phyloP scores from a whole-genome alignment of 2,113 vertebrate genomes.

The Rhadina sibilatrix region DNA sequence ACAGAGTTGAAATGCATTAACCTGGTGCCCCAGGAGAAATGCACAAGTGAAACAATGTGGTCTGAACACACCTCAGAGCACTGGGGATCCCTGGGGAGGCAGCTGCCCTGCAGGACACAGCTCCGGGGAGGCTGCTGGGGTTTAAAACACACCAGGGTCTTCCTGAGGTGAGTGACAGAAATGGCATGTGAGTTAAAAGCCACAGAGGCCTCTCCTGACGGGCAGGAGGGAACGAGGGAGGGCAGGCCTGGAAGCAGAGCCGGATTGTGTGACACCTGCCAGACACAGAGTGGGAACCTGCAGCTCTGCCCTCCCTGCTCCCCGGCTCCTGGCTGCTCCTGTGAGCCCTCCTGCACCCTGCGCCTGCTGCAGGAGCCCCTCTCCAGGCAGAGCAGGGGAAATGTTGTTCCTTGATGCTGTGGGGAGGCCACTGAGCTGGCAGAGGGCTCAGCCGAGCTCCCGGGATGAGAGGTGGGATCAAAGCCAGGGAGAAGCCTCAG shows the following conservation, averaged over 20 bases:
- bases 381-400: not conserved
- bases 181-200: not conserved
- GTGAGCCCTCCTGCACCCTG: not conserved
- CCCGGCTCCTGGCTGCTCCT: not conserved
- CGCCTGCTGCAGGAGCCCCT: not conserved
- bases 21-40: not conserved
- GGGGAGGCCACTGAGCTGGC: not conserved
- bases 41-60: fast-evolving
- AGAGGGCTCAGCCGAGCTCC: not conserved
- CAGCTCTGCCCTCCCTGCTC: not conserved
- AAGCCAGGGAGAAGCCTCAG: not conserved
- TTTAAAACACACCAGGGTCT: not conserved
- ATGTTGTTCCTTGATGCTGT: not conserved
- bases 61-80: fast-evolving
- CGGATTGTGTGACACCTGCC: not conserved
- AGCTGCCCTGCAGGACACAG: not conserved
- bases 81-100: not conserved
- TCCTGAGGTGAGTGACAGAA: not conserved
- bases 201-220: not conserved
- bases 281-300: not conserved
- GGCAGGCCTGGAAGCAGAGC: not conserved
- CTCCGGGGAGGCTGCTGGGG: not conserved
- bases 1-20: not conserved
- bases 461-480: not conserved
- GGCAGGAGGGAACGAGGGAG: not conserved